Evolutionary conservation across 37 sponge, comb jelly and placozoan genomes (phyloP).

Genomic region (Ianthella basta): DNA sequence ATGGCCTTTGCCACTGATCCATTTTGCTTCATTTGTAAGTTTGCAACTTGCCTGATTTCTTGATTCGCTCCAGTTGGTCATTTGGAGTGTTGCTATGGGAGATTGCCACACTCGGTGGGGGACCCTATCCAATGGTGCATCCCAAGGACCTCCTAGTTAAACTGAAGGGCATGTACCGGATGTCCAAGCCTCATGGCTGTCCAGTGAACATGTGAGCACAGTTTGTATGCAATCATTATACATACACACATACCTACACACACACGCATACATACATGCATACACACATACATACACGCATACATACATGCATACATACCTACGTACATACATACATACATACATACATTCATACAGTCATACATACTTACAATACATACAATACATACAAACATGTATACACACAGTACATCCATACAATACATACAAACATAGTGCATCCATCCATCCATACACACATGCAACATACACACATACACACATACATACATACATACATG

Average conservation of each 20-base stretch:
- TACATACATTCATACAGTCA: slow-evolving; percentile 33
- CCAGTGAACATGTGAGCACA: slow-evolving; percentile 1
- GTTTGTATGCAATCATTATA: background rate
- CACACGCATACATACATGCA: background rate
- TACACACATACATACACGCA: background rate
- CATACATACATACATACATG: no score
- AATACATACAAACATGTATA: no score
- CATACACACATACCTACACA: background rate
- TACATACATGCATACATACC: slow-evolving; percentile 33
- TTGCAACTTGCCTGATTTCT: background rate
- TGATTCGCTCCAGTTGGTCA: background rate
- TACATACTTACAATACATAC: background rate
- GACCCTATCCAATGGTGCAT: slow-evolving; percentile 31
- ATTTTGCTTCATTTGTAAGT: no score
- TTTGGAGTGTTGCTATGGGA: slow-evolving; percentile 54
- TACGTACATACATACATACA: slow-evolving; percentile 35
- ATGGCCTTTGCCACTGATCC: no score
- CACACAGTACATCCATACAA: no score
- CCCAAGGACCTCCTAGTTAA: background rate
- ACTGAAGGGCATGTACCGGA: background rate
- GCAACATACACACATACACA: no score
- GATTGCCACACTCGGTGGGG: slow-evolving; percentile 25
- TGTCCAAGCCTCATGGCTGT: slow-evolving; percentile 11
- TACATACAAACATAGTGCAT: no score
- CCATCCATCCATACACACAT: no score